Base-by-base conservation (phyloP, 1,140 invertebrate genomes). In the Neodiprion pinetum region DNA sequence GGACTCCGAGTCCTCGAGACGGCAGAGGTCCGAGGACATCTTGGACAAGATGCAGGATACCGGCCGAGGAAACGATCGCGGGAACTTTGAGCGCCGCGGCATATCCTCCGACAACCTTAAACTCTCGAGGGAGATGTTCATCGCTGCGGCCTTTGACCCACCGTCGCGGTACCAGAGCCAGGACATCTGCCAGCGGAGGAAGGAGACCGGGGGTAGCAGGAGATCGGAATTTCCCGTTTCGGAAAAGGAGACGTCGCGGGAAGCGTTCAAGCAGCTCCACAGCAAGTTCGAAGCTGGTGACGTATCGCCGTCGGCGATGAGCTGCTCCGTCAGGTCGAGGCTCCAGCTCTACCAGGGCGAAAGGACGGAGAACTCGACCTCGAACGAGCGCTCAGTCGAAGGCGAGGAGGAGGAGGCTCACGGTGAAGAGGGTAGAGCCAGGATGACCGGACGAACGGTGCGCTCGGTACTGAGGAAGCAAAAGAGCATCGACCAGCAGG, bases 51-150 rank as follows among this genome's bases (percentile, higher is more conserved):
- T 71, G 70, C n/a, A 76, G n/a, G 75, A 77, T 9, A 80, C 81
- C 14, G 76, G 75, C 1, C 73, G 71, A 5, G 67, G 14, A 23
- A 48, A 10, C 12, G 23, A 70, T 8, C 61, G 66, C 47, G 69
- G 73, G 68, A 68, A 71, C n/a, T 84, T 86, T 23, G 83, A 87
- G 67, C 82, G 79, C 66, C 80, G 80, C 7, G 83, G 81, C 3
- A 82, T 82, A 1, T 88, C 87, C 0, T 85, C 84, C 9, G 87
- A 88, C 49, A 87, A 87, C 78, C 77, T 87, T 10, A 74, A 79
- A 40, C 50, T 76, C 9, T 78, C 77, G 70, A 73, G n/a, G 11
- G 28, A 75, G 80, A 53, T 71, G 73, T 40, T 75, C 74, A 1
- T 69, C 67, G 47, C 9, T 11, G 75, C 75, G 17, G 76, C 76